A percentile compares a stretch with the other conserved stretches of the same genome.
These are phyloP conservation scores for Drosophila ananassae DNA, from an alignment of 1,140 invertebrate genomes.

Conservation along the genomic window DNA sequence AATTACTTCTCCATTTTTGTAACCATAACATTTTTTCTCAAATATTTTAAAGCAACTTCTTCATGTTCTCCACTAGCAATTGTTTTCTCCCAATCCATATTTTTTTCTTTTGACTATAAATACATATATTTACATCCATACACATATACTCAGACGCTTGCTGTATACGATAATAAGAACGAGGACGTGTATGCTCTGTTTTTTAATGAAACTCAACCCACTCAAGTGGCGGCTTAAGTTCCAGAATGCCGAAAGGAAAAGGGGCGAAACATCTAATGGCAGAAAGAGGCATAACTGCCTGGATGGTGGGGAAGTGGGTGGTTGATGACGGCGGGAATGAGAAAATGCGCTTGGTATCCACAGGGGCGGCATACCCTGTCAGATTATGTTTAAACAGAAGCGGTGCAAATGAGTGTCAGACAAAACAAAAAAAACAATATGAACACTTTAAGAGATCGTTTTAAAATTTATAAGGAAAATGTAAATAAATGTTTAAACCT, in stretches of 20 bases:
- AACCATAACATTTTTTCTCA: constrained; percentile 58
- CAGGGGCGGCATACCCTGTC: constrained; percentile 16
- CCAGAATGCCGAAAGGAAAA: constrained; percentile 69
- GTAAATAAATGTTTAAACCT: too few relatives aligned
- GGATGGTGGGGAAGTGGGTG: not conserved
- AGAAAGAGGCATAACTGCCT: not conserved
- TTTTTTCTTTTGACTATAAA: constrained; percentile 13
- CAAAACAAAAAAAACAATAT: constrained; percentile 23
- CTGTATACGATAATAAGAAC: not conserved
- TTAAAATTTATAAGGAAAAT: constrained; percentile 33
- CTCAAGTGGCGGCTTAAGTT: constrained; percentile 73
- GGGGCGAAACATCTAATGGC: constrained; percentile 39
- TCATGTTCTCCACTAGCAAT: constrained; percentile 53
- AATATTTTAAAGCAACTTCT: constrained; percentile 71
- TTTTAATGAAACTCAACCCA: constrained; percentile 78
- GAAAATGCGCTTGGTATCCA: constrained; percentile 11
- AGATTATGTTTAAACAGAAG: constrained; percentile 20
- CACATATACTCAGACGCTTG: not conserved
- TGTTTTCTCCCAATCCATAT: constrained; percentile 38
- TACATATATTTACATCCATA: not conserved
- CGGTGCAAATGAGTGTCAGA: constrained; percentile 26
- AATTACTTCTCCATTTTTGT: constrained; percentile 35
- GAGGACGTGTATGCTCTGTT: constrained; percentile 37
- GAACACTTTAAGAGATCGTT: constrained; percentile 34
- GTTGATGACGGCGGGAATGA: not conserved